Conservation (phyloP, 2,113 vertebrate genomes). For the Sander vitreus region DNA sequence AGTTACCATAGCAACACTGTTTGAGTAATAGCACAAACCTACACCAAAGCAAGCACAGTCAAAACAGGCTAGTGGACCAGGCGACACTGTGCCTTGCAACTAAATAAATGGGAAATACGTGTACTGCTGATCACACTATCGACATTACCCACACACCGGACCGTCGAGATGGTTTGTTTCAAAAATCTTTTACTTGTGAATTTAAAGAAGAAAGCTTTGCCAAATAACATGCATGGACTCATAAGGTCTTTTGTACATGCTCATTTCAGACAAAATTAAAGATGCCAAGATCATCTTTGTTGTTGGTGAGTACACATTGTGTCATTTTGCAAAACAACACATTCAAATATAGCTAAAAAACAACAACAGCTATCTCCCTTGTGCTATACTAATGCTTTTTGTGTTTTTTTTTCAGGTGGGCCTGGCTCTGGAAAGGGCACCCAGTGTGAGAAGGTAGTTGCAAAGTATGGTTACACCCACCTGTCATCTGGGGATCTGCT, state of each 20-base stretch:
- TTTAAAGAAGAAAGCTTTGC: neutral
- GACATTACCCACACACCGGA: too few relatives aligned
- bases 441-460: constrained; percentile 95
- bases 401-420: constrained; percentile 84
- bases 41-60: constrained; percentile 15
- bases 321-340: neutral
- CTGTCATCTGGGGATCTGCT: constrained; percentile 97
- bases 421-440: constrained; percentile 98
- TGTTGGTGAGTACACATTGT: constrained; percentile 91
- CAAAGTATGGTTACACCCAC: constrained; percentile 97
- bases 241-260: constrained; percentile 6
- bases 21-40: constrained; percentile 46
- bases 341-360: neutral
- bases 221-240: neutral
- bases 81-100: neutral
- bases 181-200: neutral
- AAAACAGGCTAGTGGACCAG: neutral
- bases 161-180: constrained; percentile 47
- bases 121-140: neutral
- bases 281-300: constrained; percentile 97
- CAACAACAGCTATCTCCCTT: neutral
- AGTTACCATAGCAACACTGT: constrained; percentile 77
- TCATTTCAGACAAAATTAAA: constrained; percentile 93
- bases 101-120: constrained; percentile 43
- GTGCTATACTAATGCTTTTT: too few relatives aligned